These are phyloP conservation scores for Plecotus auritus DNA, from an alignment of 2,113 vertebrate species.

Conservation along the genomic window DNA sequence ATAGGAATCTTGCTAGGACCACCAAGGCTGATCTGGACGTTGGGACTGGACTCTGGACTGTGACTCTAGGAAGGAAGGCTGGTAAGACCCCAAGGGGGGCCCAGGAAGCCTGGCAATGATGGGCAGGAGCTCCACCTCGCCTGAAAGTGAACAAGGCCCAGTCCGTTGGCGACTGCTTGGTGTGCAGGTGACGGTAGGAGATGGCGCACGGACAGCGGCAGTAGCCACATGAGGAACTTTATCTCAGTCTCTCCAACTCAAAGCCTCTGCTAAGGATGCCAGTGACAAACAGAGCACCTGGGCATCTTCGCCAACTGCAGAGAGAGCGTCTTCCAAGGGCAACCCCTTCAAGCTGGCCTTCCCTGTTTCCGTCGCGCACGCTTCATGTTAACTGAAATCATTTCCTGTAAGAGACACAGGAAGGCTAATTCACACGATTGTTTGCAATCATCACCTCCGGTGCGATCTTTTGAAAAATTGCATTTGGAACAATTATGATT, in stretches of 20 bases:
- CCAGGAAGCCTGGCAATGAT: neutral
- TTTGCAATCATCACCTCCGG: conserved; percentile 1
- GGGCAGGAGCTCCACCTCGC: no score
- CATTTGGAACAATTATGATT: neutral
- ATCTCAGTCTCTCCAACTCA: neutral
- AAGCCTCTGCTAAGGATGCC: neutral
- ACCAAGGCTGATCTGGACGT: neutral
- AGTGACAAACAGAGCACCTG: neutral
- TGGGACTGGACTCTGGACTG: neutral
- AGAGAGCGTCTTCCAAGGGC: neutral
- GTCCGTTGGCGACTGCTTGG: fast-evolving
- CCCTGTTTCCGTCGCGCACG: neutral
- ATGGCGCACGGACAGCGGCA: neutral
- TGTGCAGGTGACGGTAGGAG: fast-evolving
- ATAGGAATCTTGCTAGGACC: neutral
- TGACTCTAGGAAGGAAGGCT: neutral
- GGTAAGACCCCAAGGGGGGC: neutral
- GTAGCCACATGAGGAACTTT: neutral
- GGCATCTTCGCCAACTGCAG: neutral
- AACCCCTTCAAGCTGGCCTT: neutral
- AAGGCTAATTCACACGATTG: neutral
- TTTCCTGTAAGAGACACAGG: neutral
- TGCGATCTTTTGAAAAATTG: conserved; percentile 35
- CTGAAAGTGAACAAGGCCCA: neutral
- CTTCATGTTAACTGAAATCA: neutral